Base-by-base conservation (phyloP, 1,140 invertebrate species). In the Tetramorium parvispinum region DNA sequence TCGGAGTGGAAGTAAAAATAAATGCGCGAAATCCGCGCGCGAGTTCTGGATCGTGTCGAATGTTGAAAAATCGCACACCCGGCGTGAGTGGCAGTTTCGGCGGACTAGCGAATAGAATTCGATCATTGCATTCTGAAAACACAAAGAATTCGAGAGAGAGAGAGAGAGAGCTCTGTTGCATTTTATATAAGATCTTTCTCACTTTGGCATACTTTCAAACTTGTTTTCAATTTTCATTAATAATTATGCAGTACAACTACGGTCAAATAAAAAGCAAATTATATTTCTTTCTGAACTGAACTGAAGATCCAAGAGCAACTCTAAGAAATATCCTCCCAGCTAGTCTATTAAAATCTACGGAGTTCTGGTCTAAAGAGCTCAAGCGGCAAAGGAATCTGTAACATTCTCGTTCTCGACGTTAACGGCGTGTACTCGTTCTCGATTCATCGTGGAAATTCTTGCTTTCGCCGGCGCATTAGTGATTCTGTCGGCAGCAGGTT, bases 11-110 rank as follows among this genome's bases (percentile, higher is more conserved):
- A 46, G 16, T 27, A 57, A 61, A 87, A 65, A 87, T 66, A 32
- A 79, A 81, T 59, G 55, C 11, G 27, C 13, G 43, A 78, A 79
- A 85, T 90, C 68, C 75, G 71, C 51, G 82, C 82, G 53, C 32
- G 46, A 65, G 16, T 37, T 55, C 18, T 21, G 43, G 32, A 71
- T 43, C 55, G 53, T 78, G 71, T 71, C 61, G 24, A 77, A 81
- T 70, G 82, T 57, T 46, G 18, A 70, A 70, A 71, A 89, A 89
- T 85, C 77, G 86, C 61, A 73, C 73, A 46, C 10, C 46, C 37
- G 24, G 73, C 27, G 18, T 59, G 68, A 83, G 40, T 73, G 79
- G 68, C 68, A 75, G 40, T 83, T 83, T 83, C 40, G 66, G 13
- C 10, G 57, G n/a, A 53, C 75, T 11, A 13, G 32, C 24, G 59